Base-by-base conservation (phyloP, 2,113 vertebrate species). In the Perca flavescens region DNA sequence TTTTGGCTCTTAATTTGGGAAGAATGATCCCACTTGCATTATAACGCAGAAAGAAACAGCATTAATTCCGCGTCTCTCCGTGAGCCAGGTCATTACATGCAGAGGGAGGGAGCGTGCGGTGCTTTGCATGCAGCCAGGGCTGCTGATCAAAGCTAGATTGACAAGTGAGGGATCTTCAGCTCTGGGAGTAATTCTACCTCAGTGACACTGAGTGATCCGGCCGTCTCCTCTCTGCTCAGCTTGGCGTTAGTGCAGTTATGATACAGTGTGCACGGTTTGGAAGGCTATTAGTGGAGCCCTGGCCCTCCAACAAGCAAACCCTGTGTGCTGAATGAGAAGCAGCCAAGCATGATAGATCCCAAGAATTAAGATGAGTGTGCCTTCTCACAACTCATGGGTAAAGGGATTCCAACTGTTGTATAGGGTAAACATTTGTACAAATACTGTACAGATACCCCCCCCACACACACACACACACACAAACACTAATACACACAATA, bases 161-260 rank as follows among this genome's bases (percentile, higher is more conserved):
- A 92, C 88, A 69, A 87, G 87, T 81, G 84, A 86, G 74, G 71
- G 76, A 87, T 91, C 86, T 80, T 72, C 66, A 83, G 81, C 86
- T 79, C 64, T 61, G 74, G 70, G 80, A 86, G 87, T 90, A 89
- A 92, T 91, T 91, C 84, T 75, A 88, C 79, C 87, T 84, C 83
- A 91, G 75, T 89, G 93, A 85, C 89, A 82, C 52, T 87, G 90
- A 91, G 89, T 90, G 93, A 93, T 91, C 71, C 61, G 78, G 16
- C 77, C 56, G 76, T 68, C 77, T 91, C 79, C 82, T 56, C 54
- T 78, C 82, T 70, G 81, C 85, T 80, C 84, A 31, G 85, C 66
- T 65, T 34, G 68, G 79, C 85, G 70, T 88, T 84, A 79, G 69
- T 62, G 63, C 67, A 34, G 74, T 78, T 85, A 88, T 87, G 89